Evolutionary conservation across 2,797 vertebrate species (phyloP), one percentile per base, ranked within the genome.

Genomic region (Morus bassanus): DNA sequence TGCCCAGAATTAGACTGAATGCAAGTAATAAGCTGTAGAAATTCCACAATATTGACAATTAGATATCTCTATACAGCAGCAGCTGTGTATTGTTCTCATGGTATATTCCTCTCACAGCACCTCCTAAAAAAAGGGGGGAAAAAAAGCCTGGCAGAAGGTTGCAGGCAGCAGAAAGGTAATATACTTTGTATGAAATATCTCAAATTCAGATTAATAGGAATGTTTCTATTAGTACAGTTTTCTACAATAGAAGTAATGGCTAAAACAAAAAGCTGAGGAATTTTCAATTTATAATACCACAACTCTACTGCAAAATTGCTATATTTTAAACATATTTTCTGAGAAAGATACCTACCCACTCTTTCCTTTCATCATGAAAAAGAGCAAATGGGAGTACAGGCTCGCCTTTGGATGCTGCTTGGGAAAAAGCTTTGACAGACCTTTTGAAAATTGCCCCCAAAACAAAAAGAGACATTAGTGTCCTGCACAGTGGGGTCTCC

Each of bases 1-100:
- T 98, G 98, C 98, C 98, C 98, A 98, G 98, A 98, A 98, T 98
- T 98, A 98, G 98, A 98, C 98, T 98, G 98, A 98, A 98, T 98
- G 98, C 98, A 98, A 98, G 98, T 98, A 98, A 98, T 98, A 98
- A 98, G 98, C 98, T 98, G 98, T 98, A 98, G 98, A 98, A 98
- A 98, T 98, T 98, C 98, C 97, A 98, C 98, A 98, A 98, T 98
- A 98, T 98, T 98, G 98, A 98, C 98, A 98, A 98, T 98, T 98
- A 98, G 98, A 98, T 98, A 98, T 98, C 98, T 98, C 98, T 98
- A 98, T 98, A 98, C 98, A 98, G 98, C 98, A 98, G 98, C 98
- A 98, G 98, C 98, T 98, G 98, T 98, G 98, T 98, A 98, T 98
- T 98, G 98, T 98, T 98, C 98, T 98, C 98, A 97, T 98, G 98